A percentile compares a stretch with the other conserved stretches of the same genome.
Conservation (phyloP, 2,888 invertebrate genomes). For the Limenitis camilla region DNA sequence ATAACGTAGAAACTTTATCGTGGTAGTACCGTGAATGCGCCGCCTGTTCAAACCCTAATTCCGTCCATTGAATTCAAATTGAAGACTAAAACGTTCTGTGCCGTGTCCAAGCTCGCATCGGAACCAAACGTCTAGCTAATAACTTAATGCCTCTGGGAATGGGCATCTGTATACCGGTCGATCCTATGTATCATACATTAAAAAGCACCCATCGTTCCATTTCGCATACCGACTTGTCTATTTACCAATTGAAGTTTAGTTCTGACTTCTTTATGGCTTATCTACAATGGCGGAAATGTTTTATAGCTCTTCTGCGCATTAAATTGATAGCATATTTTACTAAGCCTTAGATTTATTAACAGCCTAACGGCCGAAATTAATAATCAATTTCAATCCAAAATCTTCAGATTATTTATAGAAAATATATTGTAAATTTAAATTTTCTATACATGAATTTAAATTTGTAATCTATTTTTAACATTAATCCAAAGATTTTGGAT, state of each 20-base stretch:
- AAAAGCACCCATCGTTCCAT: slow-evolving; percentile 32
- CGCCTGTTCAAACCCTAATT: slow-evolving; percentile 47
- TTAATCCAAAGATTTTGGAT: too few relatives aligned
- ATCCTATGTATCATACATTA: slow-evolving; percentile 32
- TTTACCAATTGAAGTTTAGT: slow-evolving; percentile 28
- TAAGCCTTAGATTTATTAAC: too few relatives aligned
- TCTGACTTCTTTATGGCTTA: slow-evolving; percentile 34
- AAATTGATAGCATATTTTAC: not conserved
- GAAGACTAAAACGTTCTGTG: slow-evolving; percentile 60
- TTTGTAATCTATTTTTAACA: too few relatives aligned
- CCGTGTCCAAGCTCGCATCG: slow-evolving; percentile 49
- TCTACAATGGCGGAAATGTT: not conserved
- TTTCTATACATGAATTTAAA: too few relatives aligned
- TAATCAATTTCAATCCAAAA: too few relatives aligned
- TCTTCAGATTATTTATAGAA: too few relatives aligned
- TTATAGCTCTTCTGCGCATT: not conserved
- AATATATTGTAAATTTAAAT: too few relatives aligned
- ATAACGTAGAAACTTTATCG: slow-evolving; percentile 53
- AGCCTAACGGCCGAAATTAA: too few relatives aligned
- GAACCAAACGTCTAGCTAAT: slow-evolving; percentile 61
- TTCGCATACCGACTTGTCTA: slow-evolving; percentile 29
- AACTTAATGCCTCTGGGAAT: slow-evolving; percentile 70
- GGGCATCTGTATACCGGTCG: slow-evolving; percentile 41
- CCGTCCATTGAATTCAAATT: slow-evolving; percentile 70
- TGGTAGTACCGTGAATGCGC: slow-evolving; percentile 40